Conservation (phyloP, 2,888 invertebrate genomes). For the Timema cristinae region DNA sequence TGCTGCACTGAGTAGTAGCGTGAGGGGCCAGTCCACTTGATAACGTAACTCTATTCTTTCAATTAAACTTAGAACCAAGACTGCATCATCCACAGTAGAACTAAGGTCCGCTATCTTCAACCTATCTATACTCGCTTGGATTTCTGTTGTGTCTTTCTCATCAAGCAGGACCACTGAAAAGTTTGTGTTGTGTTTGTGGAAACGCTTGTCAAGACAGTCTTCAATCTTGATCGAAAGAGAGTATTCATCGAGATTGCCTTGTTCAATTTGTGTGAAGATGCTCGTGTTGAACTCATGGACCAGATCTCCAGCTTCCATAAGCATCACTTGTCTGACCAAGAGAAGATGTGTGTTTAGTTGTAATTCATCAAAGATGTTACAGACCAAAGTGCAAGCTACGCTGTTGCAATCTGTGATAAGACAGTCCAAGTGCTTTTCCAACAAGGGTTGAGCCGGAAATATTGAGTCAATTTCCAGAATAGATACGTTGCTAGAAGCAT, state of each 20-base stretch:
- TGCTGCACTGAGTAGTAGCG: conserved; percentile 41
- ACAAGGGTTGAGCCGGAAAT: conserved; percentile 39
- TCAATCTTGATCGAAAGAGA: conserved; percentile 41
- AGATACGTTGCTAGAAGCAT: too few relatives aligned
- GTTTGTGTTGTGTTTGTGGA: conserved; percentile 43
- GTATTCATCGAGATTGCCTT: background rate
- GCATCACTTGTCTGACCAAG: conserved; percentile 49
- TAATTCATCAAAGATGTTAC: conserved; percentile 49
- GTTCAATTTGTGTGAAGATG: conserved; percentile 44
- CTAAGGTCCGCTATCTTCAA: too few relatives aligned
- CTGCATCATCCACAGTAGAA: too few relatives aligned
- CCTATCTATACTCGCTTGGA: too few relatives aligned
- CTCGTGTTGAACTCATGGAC: conserved; percentile 50
- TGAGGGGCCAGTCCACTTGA: conserved; percentile 42
- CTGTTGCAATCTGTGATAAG: conserved; percentile 46
- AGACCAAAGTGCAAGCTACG: conserved; percentile 48
- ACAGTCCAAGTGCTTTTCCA: conserved; percentile 43
- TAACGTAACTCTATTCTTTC: too few relatives aligned
- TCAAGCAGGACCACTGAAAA: conserved; percentile 41
- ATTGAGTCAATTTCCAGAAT: too few relatives aligned
- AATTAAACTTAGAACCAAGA: too few relatives aligned
- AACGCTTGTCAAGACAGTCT: conserved; percentile 47
- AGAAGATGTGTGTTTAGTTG: conserved; percentile 47
- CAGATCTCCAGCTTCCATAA: conserved; percentile 52
- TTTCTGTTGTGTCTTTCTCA: background rate